A percentile compares a stretch with the other conserved stretches of the same genome.
Conservation (phyloP, 2,113 vertebrate genomes). For the Scolopax mira region DNA sequence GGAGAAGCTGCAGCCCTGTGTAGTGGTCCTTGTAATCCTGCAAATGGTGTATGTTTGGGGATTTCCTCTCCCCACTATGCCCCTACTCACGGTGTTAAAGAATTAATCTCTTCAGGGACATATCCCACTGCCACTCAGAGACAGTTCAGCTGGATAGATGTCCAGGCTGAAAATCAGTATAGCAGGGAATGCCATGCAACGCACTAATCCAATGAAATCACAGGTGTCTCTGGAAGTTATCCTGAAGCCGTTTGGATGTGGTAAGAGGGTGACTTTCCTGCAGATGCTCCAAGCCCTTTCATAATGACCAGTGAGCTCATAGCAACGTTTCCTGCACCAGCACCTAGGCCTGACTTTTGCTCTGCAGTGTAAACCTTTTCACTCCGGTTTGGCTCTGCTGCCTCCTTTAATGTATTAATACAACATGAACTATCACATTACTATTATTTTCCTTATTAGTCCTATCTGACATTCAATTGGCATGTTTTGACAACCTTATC, state of each 20-base stretch:
- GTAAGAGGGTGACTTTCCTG: not conserved
- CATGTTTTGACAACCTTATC: conserved; percentile 28
- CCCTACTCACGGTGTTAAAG: not conserved
- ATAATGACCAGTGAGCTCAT: not conserved
- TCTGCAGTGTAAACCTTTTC: not conserved
- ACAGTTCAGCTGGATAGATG: not conserved
- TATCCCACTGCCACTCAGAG: not conserved
- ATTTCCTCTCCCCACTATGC: not conserved
- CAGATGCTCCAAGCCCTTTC: not conserved
- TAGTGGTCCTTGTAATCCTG: not conserved
- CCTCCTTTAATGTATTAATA: not conserved
- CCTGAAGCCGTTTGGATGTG: not conserved
- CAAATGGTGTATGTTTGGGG: not conserved
- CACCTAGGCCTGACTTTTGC: not conserved
- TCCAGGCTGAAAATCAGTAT: not conserved
- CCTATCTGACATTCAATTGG: not conserved
- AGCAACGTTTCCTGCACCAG: not conserved
- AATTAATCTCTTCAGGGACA: not conserved
- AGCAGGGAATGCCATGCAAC: not conserved
- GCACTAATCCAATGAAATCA: not conserved
- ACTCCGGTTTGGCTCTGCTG: not conserved
- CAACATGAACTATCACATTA: not conserved
- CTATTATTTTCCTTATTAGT: conserved; percentile 16
- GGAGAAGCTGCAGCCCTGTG: not conserved
- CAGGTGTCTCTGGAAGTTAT: not conserved